Percentiles rank a stretch among this genome's conserved stretches.
These are phyloP conservation scores for Umimayanthus chanpuru DNA, from an alignment of 92 coral and sea anemone genomes.

Conservation along the genomic window DNA sequence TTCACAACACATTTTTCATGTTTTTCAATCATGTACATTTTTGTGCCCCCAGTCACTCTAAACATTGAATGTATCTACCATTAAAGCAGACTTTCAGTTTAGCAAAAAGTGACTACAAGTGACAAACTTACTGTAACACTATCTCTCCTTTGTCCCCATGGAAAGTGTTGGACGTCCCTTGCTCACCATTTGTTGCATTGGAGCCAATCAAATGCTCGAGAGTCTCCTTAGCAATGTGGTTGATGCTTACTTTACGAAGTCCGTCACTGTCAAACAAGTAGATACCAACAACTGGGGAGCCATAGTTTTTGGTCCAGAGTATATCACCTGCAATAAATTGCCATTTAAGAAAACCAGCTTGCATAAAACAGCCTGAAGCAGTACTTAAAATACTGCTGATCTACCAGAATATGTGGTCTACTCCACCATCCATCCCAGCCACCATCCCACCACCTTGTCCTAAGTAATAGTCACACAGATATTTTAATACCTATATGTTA, in stretches of 20 bases:
- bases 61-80: too few species aligned
- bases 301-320: conserved; percentile 89
- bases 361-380: background rate
- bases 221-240: conserved; percentile 96
- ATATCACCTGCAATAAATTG: conserved; percentile 68
- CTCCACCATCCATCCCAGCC: too few species aligned
- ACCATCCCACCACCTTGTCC: too few species aligned
- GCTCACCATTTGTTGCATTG: conserved; percentile 65
- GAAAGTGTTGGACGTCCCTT: conserved; percentile 57
- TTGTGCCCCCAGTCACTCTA: too few species aligned
- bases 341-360: background rate
- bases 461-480: too few species aligned
- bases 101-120: too few species aligned
- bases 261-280: conserved; percentile 93
- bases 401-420: too few species aligned
- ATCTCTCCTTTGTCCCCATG: conserved; percentile 74
- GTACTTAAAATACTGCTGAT: too few species aligned
- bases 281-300: conserved; percentile 97
- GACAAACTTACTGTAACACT: conserved; percentile 72
- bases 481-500: too few species aligned
- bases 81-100: too few species aligned
- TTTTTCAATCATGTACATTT: too few species aligned
- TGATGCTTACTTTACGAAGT: conserved; percentile 82
- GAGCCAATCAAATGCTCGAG: conserved; percentile 78
- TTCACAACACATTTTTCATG: too few species aligned